phyloP scores from a whole-genome alignment of 2,797 vertebrate species.

The Alcedo quadribrachys region DNA sequence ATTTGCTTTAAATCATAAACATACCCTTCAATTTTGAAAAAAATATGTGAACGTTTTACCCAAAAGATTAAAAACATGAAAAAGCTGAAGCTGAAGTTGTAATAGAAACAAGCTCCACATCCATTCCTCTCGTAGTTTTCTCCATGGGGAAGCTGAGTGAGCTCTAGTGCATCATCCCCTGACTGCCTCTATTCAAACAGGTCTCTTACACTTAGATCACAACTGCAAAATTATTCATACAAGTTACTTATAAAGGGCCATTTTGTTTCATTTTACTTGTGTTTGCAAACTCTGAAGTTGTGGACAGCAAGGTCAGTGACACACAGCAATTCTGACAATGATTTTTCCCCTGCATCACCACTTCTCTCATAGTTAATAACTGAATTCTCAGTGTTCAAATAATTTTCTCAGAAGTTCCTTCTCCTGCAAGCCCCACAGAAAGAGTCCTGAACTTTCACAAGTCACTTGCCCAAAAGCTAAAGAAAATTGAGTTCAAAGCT shows the following conservation, averaged over 20 bases:
- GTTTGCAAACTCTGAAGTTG: neutral
- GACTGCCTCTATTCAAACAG: neutral
- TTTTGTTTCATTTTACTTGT: neutral
- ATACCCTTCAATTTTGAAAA: neutral
- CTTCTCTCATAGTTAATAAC: neutral
- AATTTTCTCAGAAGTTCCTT: neutral
- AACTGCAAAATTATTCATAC: neutral
- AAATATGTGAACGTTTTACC: neutral
- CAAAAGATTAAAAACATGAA: neutral
- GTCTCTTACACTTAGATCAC: rapidly evolving
- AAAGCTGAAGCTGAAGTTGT: neutral
- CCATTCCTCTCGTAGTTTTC: neutral
- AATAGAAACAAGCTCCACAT: neutral
- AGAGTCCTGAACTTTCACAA: neutral
- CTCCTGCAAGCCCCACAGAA: neutral
- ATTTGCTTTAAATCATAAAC: neutral
- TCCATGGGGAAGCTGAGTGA: neutral
- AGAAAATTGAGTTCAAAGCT: neutral
- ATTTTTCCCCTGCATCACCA: rapidly evolving
- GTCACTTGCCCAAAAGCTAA: neutral
- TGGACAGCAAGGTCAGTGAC: neutral
- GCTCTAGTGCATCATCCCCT: neutral
- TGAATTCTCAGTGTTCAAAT: neutral
- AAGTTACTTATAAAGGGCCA: neutral
- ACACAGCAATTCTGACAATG: neutral